A percentile compares a stretch with the other conserved stretches of the same genome.
phyloP scores from a whole-genome alignment of 2,113 vertebrate genomes.

The Cyphomyrus plagiostoma region DNA sequence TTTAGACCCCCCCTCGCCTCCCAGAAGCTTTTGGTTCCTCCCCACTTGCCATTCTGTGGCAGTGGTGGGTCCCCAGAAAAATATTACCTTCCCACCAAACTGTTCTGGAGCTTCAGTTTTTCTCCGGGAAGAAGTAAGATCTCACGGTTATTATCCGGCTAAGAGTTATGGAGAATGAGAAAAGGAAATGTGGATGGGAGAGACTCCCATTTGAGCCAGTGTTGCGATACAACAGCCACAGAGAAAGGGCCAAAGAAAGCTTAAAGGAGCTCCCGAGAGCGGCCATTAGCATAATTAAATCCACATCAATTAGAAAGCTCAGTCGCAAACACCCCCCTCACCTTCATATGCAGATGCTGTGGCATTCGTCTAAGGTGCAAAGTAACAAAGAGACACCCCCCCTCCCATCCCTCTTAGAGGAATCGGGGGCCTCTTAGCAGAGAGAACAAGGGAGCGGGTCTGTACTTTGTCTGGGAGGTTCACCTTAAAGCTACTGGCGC shows the following conservation, averaged over 20 bases:
- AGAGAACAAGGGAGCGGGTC: conserved; percentile 66
- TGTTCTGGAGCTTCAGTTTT: neutral
- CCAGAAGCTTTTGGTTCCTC: too few species aligned
- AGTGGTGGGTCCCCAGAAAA: neutral
- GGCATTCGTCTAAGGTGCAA: conserved; percentile 74
- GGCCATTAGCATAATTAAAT: conserved; percentile 94
- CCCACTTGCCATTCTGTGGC: neutral
- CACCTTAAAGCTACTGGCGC: conserved; percentile 63
- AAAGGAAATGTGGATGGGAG: conserved; percentile 43
- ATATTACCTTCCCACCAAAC: neutral
- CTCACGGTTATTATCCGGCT: neutral
- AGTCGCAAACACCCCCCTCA: conserved; percentile 66
- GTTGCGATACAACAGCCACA: conserved; percentile 59
- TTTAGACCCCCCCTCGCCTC: neutral
- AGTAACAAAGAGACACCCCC: conserved; percentile 64
- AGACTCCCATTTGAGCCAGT: conserved; percentile 79
- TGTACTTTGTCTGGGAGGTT: conserved; percentile 63
- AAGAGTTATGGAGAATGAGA: neutral
- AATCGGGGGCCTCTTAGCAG: conserved; percentile 53
- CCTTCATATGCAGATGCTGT: conserved; percentile 80
- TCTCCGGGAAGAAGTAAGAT: neutral
- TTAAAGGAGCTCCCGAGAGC: conserved; percentile 63
- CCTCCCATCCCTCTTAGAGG: conserved; percentile 29
- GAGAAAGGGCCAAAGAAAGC: conserved; percentile 26
- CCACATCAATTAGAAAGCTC: conserved; percentile 85